Evolutionary conservation across 2,888 invertebrate genomes (phyloP).

Genomic region (Sylvicola cinctus): DNA sequence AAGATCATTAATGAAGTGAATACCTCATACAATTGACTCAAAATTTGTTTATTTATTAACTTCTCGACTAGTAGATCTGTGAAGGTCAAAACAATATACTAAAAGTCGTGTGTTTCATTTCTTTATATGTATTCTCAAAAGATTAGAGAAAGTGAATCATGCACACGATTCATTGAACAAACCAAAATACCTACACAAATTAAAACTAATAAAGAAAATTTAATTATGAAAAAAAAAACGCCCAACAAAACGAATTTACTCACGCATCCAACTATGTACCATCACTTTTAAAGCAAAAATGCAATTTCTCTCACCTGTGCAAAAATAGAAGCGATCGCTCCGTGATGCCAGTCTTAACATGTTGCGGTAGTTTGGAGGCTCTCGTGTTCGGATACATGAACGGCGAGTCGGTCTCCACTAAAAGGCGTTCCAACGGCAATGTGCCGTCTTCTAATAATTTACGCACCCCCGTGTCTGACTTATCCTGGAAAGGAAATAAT

Average conservation of each 20-base stretch:
- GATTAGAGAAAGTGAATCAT: too few species aligned
- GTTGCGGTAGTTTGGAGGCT: slow-evolving; percentile 73
- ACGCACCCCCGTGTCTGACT: slow-evolving; percentile 75
- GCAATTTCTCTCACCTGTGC: slow-evolving; percentile 16
- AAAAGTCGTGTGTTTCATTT: too few species aligned
- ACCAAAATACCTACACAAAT: too few species aligned
- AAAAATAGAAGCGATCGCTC: slow-evolving; percentile 41
- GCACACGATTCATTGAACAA: too few species aligned
- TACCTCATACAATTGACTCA: too few species aligned
- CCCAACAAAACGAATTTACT: background rate
- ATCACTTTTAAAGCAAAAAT: background rate
- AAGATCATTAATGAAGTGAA: too few species aligned
- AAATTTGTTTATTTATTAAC: too few species aligned
- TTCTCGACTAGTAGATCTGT: too few species aligned
- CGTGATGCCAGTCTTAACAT: slow-evolving; percentile 71
- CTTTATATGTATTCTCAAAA: too few species aligned
- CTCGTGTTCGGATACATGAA: slow-evolving; percentile 92
- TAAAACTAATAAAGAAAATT: too few species aligned
- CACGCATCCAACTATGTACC: background rate
- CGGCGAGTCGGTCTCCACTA: slow-evolving; percentile 87
- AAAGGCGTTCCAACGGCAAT: slow-evolving; percentile 61
- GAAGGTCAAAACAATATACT: too few species aligned
- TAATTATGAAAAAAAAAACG: background rate
- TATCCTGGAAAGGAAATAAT: slow-evolving; percentile 70
- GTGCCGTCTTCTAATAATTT: slow-evolving; percentile 59